A percentile compares a stretch with the other conserved stretches of the same genome.
These are phyloP conservation scores for Tachysurus vachellii DNA, from an alignment of 2,113 vertebrate genomes.

Conservation along the genomic window DNA sequence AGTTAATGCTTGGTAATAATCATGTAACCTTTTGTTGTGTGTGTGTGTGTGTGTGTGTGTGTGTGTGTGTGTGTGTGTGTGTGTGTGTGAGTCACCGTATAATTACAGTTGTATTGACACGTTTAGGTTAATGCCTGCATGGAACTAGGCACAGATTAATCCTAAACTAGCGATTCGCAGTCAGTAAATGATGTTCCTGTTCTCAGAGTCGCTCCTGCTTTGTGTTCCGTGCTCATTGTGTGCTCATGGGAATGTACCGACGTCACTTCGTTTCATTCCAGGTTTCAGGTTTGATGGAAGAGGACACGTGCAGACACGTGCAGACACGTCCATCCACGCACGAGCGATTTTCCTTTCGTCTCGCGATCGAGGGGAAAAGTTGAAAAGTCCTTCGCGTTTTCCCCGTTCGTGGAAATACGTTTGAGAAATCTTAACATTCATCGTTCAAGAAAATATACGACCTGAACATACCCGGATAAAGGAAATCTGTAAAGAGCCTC, in stretches of 20 bases:
- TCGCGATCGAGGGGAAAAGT: constrained; percentile 65
- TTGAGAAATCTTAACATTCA: background rate
- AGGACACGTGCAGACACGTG: constrained; percentile 42
- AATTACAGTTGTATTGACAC: background rate
- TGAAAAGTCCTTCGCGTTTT: background rate
- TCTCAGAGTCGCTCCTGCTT: background rate
- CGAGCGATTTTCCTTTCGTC: constrained; percentile 61
- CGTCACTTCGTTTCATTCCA: constrained; percentile 38
- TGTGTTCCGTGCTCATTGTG: background rate
- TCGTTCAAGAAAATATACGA: background rate
- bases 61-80: too few species aligned
- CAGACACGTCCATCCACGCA: constrained; percentile 60
- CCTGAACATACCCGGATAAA: background rate
- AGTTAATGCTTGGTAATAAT: background rate
- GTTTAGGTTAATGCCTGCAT: too few species aligned
- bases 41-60: background rate
- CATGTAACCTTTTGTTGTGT: background rate
- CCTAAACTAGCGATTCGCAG: background rate
- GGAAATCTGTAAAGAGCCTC: background rate
- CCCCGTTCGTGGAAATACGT: background rate
- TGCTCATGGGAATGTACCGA: constrained; percentile 29
- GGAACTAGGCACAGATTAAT: too few species aligned
- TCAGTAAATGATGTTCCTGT: background rate
- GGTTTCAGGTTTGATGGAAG: constrained; percentile 39
- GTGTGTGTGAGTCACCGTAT: background rate